These are phyloP conservation scores for Salvelinus alpinus DNA, from an alignment of 2,113 vertebrate genomes.

Conservation along the genomic window DNA sequence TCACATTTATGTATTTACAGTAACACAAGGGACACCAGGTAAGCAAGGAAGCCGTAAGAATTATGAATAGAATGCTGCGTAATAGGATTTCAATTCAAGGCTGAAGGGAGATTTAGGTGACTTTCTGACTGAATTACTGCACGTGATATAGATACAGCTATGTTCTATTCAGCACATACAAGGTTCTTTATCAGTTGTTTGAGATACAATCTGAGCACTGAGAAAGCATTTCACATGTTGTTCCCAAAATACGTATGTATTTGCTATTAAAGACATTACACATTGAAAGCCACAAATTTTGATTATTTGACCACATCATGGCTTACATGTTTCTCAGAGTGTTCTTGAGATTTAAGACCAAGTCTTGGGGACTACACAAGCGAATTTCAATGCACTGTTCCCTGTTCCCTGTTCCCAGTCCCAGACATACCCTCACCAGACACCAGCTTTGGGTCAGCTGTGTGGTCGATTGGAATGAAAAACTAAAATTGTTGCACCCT, in stretches of 20 bases:
- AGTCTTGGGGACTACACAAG: neutral
- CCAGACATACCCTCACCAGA: constrained; percentile 1
- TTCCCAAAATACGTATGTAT: neutral
- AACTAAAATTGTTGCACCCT: neutral
- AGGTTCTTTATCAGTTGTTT: neutral
- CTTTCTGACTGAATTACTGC: neutral
- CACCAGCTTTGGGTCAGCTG: constrained; percentile 1
- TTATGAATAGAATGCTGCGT: constrained; percentile 54
- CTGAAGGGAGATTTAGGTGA: neutral
- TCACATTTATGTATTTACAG: constrained; percentile 57
- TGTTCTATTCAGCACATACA: neutral
- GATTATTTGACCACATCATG: neutral
- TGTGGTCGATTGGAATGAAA: neutral
- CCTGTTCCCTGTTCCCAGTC: neutral
- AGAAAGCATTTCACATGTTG: neutral
- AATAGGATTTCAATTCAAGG: constrained; percentile 21
- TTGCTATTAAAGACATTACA: neutral
- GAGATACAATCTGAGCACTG: neutral
- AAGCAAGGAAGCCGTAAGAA: constrained; percentile 37
- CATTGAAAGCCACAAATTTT: neutral
- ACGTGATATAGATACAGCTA: neutral
- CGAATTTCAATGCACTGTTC: constrained; percentile 4
- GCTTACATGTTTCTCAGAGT: neutral
- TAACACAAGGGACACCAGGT: constrained; percentile 38
- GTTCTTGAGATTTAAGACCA: neutral